phyloP scores from a whole-genome alignment of 2,113 vertebrate species.

The Fulmarus glacialis region DNA sequence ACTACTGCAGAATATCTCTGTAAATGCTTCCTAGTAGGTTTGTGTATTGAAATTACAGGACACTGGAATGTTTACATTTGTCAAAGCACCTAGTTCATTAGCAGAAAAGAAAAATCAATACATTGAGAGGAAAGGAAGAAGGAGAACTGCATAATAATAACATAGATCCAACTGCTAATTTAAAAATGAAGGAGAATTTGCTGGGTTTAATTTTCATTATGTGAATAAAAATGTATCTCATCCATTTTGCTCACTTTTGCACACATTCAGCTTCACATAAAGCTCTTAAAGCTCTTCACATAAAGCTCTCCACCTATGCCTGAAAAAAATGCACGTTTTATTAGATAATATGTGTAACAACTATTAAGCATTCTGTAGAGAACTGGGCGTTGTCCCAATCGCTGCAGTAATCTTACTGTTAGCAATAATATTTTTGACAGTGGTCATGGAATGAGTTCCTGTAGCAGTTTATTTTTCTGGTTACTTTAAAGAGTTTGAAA shows the following conservation, averaged over 20 bases:
- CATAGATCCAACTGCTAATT: neutral
- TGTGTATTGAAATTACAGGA: neutral
- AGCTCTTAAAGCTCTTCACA: neutral
- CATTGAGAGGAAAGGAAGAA: neutral
- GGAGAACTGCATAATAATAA: neutral
- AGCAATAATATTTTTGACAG: neutral
- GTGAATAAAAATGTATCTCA: neutral
- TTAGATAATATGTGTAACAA: neutral
- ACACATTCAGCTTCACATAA: neutral
- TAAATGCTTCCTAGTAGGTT: neutral
- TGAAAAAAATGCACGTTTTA: neutral
- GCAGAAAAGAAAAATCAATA: slow-evolving; percentile 15
- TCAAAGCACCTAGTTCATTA: slow-evolving; percentile 17
- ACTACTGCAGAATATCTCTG: neutral
- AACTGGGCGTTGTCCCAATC: neutral
- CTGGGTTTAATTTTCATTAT: neutral
- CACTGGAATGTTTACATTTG: neutral
- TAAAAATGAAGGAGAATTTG: neutral
- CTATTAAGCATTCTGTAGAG: neutral
- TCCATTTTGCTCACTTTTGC: neutral
- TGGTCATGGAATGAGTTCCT: neutral
- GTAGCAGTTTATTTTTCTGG: neutral
- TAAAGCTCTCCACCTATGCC: neutral
- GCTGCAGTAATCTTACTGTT: neutral
- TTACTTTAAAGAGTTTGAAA: neutral